These are phyloP conservation scores for Aulostomus chinensis DNA, from an alignment of 2,797 vertebrate species.

Conservation along the genomic window DNA sequence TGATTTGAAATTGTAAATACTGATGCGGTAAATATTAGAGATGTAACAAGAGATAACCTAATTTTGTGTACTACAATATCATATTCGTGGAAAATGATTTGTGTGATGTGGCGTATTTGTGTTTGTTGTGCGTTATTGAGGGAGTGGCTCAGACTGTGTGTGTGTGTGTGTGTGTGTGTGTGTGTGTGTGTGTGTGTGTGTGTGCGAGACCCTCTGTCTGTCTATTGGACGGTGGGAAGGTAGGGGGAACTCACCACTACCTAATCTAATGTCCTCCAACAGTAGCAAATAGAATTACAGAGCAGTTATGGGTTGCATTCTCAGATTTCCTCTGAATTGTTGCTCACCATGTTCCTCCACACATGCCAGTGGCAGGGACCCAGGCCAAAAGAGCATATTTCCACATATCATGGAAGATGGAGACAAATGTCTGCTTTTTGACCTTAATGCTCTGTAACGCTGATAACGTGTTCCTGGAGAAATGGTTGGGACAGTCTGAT, in stretches of 20 bases:
- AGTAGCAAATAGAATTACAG: constrained; percentile 71
- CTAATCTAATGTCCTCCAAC: constrained; percentile 68
- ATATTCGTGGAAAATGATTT: too few species aligned
- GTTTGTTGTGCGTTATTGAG: constrained; percentile 10
- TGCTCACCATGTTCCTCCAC: constrained; percentile 22
- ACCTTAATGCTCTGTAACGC: constrained; percentile 54
- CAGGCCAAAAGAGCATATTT: constrained; percentile 35
- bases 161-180: not conserved
- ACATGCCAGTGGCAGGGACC: constrained; percentile 42
- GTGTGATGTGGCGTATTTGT: not conserved
- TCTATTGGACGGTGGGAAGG: constrained; percentile 53
- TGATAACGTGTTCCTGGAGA: too few species aligned
- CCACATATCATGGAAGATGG: constrained; percentile 28
- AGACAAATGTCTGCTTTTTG: constrained; percentile 56
- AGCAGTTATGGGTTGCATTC: constrained; percentile 68
- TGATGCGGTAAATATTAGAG: too few species aligned
- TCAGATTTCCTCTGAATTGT: constrained; percentile 66
- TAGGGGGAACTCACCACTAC: constrained; percentile 58
- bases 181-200: constrained; percentile 29
- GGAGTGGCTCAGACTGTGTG: constrained; percentile 17
- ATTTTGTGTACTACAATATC: too few species aligned
- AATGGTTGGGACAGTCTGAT: too few species aligned
- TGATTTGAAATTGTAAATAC: not conserved
- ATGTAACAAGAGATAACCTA: too few species aligned
- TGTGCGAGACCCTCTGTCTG: constrained; percentile 28